Conservation (phyloP, 2,113 vertebrate species). For the Pteronura brasiliensis region DNA sequence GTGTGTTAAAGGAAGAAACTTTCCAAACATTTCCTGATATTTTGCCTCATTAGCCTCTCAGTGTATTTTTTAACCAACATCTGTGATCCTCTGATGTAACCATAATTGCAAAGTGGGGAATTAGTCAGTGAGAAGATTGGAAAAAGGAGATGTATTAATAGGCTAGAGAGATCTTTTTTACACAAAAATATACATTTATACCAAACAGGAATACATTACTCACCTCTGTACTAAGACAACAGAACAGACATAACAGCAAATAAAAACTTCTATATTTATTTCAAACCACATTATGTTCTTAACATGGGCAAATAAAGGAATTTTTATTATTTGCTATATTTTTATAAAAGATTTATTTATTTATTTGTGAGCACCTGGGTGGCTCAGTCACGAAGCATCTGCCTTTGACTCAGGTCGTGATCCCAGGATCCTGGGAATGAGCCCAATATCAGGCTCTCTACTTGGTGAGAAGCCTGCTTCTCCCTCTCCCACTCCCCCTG, state of each 20-base stretch:
- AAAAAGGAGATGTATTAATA: conserved; percentile 38
- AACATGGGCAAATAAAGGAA: not conserved
- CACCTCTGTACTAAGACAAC: not conserved
- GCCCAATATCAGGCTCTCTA: no score
- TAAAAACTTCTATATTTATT: conserved; percentile 62
- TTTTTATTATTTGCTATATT: not conserved
- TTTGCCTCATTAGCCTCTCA: not conserved
- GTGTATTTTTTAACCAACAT: not conserved
- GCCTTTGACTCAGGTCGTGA: no score
- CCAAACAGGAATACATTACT: not conserved
- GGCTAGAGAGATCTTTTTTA: not conserved
- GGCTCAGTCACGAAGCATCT: no score
- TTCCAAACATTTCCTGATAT: conserved; percentile 42
- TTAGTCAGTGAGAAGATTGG: conserved; percentile 20
- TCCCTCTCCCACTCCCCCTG: no score
- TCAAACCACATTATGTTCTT: conserved; percentile 46
- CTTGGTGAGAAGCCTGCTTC: no score
- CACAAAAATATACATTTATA: conserved; percentile 49
- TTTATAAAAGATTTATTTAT: conserved; percentile 22
- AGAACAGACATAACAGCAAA: conserved; percentile 33
- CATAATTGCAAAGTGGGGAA: not conserved
- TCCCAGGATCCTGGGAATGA: no score
- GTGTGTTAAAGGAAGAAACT: conserved; percentile 45
- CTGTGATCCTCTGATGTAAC: not conserved
- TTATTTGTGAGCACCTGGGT: not conserved